Evolutionary conservation across 2,113 vertebrate species (phyloP).

Genomic region (Antechinus flavipes): DNA sequence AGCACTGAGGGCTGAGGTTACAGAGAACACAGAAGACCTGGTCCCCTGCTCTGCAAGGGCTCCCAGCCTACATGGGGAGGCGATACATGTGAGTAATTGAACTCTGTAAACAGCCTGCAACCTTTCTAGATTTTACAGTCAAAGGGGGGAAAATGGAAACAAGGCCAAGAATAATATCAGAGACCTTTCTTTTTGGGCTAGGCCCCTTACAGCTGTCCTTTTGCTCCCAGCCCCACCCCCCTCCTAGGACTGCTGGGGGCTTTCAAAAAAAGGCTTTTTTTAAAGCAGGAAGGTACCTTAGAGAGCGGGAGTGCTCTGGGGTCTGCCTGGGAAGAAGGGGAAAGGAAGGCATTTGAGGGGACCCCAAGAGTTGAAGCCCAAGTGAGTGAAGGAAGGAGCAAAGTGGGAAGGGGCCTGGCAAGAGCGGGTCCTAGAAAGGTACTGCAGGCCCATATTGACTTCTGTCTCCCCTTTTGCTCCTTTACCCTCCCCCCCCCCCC

Average conservation of each 20-base stretch:
- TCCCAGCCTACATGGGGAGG: constrained; percentile 46
- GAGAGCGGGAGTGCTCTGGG: not conserved
- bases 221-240: not conserved
- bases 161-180: constrained; percentile 24
- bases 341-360: not conserved
- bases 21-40: constrained; percentile 42
- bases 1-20: not conserved
- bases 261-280: not conserved
- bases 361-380: not conserved
- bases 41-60: constrained; percentile 42
- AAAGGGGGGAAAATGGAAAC: constrained; percentile 8
- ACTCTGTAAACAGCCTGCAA: constrained; percentile 70
- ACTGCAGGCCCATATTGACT: not conserved
- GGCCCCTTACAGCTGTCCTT: constrained; percentile 38
- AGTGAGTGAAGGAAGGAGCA: not conserved
- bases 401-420: not conserved
- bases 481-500: not conserved
- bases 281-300: not conserved
- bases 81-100: constrained; percentile 64
- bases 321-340: not conserved
- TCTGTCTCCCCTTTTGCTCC: not conserved
- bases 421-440: not conserved
- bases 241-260: constrained; percentile 17
- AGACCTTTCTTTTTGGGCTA: constrained; percentile 41
- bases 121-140: constrained; percentile 69